A percentile compares a stretch with the other conserved stretches of the same genome.
Conservation (phyloP, 2,797 vertebrate species). For the Dendrocincla fuliginosa region DNA sequence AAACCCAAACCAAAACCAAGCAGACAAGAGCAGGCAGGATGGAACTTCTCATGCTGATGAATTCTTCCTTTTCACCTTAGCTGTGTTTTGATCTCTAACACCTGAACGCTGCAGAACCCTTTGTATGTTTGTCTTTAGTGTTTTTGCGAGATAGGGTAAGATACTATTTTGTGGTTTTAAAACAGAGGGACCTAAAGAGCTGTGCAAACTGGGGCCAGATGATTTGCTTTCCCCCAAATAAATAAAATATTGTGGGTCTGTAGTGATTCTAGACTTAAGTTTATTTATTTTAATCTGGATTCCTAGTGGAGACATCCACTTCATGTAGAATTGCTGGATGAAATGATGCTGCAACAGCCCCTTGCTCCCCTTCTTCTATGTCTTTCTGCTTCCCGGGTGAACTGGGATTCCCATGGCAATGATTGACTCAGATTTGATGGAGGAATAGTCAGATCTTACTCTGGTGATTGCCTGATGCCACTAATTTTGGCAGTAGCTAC, state of each 20-base stretch:
- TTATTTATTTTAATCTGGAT: neutral
- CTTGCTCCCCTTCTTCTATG: neutral
- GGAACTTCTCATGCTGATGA: neutral
- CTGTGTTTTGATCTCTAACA: neutral
- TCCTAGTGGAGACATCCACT: neutral
- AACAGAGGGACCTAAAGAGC: neutral
- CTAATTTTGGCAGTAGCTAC: neutral
- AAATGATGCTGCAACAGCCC: neutral
- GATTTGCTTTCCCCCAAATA: neutral
- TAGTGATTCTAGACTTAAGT: neutral
- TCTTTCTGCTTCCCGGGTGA: neutral
- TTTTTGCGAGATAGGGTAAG: neutral
- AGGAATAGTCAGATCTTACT: neutral
- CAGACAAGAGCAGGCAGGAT: neutral
- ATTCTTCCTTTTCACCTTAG: neutral
- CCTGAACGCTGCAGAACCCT: neutral
- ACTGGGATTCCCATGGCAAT: neutral
- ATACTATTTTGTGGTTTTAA: neutral
- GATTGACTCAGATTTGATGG: rapidly evolving
- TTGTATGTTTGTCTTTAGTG: neutral
- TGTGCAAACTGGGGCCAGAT: too few species aligned
- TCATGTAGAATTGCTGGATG: neutral
- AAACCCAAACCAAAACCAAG: too few species aligned
- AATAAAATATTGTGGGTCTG: neutral
- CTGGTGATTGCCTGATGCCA: too few species aligned